Base-by-base conservation (phyloP, 2,797 vertebrate genomes). In the Lacerta bilineata region DNA sequence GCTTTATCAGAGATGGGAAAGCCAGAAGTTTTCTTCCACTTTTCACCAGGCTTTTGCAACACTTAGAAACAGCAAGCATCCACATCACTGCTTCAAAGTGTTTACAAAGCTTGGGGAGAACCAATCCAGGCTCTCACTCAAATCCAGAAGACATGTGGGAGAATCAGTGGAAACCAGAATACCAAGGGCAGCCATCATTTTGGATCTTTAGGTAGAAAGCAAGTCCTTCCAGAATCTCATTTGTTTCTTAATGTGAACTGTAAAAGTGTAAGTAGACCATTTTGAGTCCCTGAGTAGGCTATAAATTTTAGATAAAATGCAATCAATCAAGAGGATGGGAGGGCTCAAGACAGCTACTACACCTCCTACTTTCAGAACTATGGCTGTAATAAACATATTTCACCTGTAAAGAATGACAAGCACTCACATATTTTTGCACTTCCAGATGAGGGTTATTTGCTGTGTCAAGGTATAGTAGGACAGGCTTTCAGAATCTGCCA, bases 401-500 rank as follows among this genome's bases (percentile, higher is more conserved):
- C 61, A 25, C 55, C 29, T 75, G 59, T 33, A 43, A 3, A 80
- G 61, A 41, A 75, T n/a, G 33, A 18, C 23, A 69, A 43, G 13
- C 15, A 41, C 46, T 76, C 3, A 39, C 8, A 68, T 41, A 36
- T 64, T 78, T 86, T 66, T 68, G 6, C 68, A 78, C 25, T 71
- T 41, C 39, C 61, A 75, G 41, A 66, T 18, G 2, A 87, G 69
- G 66, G 41, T 80, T 64, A 71, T 55, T 64, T 64, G 61, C n/a
- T 61, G 17, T 25, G 55, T 59, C 29, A 84, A 74, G 69, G 81
- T 61, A 75, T 36, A 75, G 69, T 43, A 33, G 71, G 10, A 10
- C 79, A 87, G 33, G 20, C 50, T 87, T 75, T 87, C 29, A 83
- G 29, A 66, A 43, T 64, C 71, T 82, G 23, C 29, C 86, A 50